Conservation (phyloP, 2,113 vertebrate genomes). For the Otis tarda region DNA sequence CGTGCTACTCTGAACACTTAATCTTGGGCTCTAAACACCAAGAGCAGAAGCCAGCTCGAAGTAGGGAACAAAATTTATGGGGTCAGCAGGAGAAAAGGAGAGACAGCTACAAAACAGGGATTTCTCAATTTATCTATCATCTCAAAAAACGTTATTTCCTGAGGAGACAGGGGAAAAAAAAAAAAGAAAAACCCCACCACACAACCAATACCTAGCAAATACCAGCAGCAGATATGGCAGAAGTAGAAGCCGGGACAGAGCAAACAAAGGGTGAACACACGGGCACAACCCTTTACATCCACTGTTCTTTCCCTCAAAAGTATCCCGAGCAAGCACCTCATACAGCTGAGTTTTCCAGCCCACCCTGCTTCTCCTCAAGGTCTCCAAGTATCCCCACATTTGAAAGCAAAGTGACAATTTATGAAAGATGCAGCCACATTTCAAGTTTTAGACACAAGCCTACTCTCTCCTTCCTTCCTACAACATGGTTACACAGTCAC, state of each 20-base stretch:
- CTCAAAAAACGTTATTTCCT: not conserved
- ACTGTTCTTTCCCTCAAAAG: not conserved
- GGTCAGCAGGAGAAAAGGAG: not conserved
- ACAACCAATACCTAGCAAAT: not conserved
- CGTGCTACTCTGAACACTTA: slow-evolving; percentile 8
- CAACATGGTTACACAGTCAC: not conserved
- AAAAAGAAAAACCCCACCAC: not conserved
- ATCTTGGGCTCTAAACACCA: slow-evolving; percentile 1
- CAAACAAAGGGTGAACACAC: not conserved
- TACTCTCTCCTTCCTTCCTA: not conserved
- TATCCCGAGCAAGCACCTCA: not conserved
- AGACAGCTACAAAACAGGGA: not conserved
- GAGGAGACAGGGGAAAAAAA: not conserved
- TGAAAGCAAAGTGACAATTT: not conserved
- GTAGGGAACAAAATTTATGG: not conserved
- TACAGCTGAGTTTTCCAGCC: not conserved
- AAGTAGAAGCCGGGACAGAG: not conserved
- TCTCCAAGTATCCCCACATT: not conserved
- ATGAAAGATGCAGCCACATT: not conserved
- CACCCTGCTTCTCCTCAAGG: not conserved
- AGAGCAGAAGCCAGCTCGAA: not conserved
- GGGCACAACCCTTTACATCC: not conserved
- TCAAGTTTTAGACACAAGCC: not conserved
- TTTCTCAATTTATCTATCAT: not conserved
- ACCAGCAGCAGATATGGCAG: not conserved